Conservation (phyloP, 2,888 invertebrate genomes). For the Graphium colonna region DNA sequence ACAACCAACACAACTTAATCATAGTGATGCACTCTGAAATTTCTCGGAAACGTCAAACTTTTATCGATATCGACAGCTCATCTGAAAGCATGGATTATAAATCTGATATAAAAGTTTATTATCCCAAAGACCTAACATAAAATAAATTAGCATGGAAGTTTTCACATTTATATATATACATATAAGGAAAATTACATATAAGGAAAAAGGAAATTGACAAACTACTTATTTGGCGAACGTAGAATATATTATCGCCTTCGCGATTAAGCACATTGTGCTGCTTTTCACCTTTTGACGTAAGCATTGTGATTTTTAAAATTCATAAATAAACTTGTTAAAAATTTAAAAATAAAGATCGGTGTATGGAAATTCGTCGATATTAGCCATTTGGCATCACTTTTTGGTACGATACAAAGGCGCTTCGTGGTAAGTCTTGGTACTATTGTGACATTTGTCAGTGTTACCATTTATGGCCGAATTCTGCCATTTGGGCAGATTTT, state of each 20-base stretch:
- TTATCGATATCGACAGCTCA: background rate
- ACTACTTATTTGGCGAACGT: background rate
- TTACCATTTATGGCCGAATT: background rate
- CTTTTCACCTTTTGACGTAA: too few species aligned
- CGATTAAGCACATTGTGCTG: too few species aligned
- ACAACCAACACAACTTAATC: slow-evolving; percentile 23
- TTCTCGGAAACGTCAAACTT: slow-evolving; percentile 10
- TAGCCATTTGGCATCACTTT: background rate
- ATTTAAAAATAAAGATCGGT: background rate
- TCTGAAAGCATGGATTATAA: too few species aligned
- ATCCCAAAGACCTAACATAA: too few species aligned
- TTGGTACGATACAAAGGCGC: background rate
- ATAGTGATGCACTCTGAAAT: slow-evolving; percentile 29
- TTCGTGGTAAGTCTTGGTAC: slow-evolving; percentile 18
- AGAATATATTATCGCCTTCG: too few species aligned
- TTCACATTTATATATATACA: too few species aligned
- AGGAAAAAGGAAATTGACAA: too few species aligned
- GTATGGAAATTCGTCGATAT: background rate
- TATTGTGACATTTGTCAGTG: slow-evolving; percentile 27
- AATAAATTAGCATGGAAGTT: too few species aligned
- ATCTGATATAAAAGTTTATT: too few species aligned
- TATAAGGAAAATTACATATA: too few species aligned
- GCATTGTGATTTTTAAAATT: too few species aligned
- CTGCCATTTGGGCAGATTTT: background rate
- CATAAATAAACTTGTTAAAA: too few species aligned